Conservation (phyloP, 2,888 invertebrate genomes). For the Megalurothrips usitatus region DNA sequence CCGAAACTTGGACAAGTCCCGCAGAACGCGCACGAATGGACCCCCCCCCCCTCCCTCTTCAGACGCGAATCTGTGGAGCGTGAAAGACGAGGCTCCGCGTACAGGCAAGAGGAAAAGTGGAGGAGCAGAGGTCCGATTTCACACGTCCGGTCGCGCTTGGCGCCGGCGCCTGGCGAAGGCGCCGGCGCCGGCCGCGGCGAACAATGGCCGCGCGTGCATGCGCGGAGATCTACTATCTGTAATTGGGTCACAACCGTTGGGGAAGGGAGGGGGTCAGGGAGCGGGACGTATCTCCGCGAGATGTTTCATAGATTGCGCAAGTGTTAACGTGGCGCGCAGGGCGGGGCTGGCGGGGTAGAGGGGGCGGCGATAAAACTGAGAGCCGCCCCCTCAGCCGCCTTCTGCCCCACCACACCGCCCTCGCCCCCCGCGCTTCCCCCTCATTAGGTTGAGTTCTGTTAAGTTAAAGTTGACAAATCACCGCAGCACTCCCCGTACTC, state of each 20-base stretch:
- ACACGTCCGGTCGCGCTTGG: background rate
- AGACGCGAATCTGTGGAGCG: no score
- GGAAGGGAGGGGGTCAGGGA: background rate
- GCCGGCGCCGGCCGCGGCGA: background rate
- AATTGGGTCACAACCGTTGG: conserved; percentile 7
- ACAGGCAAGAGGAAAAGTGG: no score
- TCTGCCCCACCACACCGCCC: background rate
- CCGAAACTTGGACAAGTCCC: no score
- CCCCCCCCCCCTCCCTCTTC: no score
- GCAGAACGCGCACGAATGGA: no score
- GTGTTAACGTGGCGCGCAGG: background rate
- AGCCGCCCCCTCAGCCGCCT: background rate
- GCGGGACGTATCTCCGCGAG: conserved; percentile 3
- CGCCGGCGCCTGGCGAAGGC: background rate
- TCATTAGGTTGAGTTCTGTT: background rate
- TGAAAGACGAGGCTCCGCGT: no score
- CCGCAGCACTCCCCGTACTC: background rate
- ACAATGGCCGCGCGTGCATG: background rate
- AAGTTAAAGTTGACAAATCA: background rate
- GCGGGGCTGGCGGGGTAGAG: background rate
- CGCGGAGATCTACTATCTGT: conserved; percentile 14
- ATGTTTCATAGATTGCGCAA: conserved; percentile 7
- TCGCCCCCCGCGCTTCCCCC: background rate
- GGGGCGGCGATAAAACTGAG: background rate
- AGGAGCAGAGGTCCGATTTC: background rate